Evolutionary conservation across 1,140 invertebrate genomes (phyloP), one percentile per base, ranked within the genome.

Genomic region (Drosophila littoralis): DNA sequence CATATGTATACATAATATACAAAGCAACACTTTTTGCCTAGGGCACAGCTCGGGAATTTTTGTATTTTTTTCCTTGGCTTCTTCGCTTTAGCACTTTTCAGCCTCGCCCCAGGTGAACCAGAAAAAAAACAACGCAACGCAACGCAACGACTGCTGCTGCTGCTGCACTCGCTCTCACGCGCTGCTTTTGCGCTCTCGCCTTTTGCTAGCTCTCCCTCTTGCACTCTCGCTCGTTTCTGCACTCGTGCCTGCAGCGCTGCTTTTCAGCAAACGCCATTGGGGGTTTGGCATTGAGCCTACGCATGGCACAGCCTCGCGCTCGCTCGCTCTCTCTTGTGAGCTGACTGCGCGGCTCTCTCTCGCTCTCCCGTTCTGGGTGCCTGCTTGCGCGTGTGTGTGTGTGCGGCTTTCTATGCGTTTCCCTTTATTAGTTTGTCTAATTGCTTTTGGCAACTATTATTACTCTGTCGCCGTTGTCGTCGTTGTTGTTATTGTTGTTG

Each of bases 401-500:
- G 58, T 69, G 57, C 48, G 71, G 65, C 80, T 79, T 79, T 82
- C 67, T 79, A 64, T 80, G 66, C 74, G 64, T 89, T 83, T 77
- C 79, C 79, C 82, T 86, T 88, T 88, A 88, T 89, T 88, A 88
- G 84, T 88, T 88, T 88, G 84, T 88, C 77, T 88, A 88, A 88
- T 88, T 88, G 84, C 83, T 88, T 88, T 86, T 80, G 77, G 83
- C 80, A 88, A 88, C 83, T 89, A 89, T 88, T 88, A 89, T 88
- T 88, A 80, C 52, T 74, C 42, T 64, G 79, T 50, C 40, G 70
- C 22, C 15, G 72, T 65, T 61, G 64, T 70, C 52, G 40, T 77
- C 48, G 64, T 15, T 69, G 66, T 28, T 69, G 79, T 43, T 81
- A 52, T 42, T 63, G 54, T 45, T 69, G 38, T 48, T 51, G 68